Evolutionary conservation across 1,140 invertebrate species (phyloP).

Genomic region (Globodera rostochiensis): DNA sequence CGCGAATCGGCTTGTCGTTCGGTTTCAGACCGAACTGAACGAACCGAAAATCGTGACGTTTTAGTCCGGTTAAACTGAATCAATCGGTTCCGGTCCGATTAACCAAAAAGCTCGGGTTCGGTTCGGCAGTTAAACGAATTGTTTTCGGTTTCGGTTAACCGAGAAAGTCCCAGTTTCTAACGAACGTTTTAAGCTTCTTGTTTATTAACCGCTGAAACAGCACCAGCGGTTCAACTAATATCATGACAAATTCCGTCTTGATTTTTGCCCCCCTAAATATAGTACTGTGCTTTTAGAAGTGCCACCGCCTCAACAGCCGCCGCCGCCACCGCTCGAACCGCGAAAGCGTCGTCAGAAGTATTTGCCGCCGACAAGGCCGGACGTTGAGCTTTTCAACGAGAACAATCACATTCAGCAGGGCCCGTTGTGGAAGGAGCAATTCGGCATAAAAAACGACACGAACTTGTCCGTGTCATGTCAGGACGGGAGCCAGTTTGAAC

Average conservation of each 20-base stretch:
- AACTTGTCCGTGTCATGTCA: not conserved
- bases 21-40: no score
- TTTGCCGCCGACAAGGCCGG: slow-evolving; percentile 21
- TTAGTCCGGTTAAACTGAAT: no score
- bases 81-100: no score
- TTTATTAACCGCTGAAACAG: no score
- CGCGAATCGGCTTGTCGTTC: no score
- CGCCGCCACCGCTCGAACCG: not conserved
- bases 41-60: no score
- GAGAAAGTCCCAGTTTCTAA: no score
- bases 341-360: slow-evolving; percentile 27
- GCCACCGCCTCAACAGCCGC: not conserved
- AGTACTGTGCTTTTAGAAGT: not conserved
- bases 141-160: no score
- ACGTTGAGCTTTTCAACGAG: slow-evolving; percentile 35
- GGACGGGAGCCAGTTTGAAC: not conserved
- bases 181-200: not conserved
- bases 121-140: no score
- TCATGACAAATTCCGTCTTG: slow-evolving; percentile 5
- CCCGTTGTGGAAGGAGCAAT: slow-evolving; percentile 4
- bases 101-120: no score
- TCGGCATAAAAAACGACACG: not conserved
- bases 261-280: not conserved
- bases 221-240: not conserved
- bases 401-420: slow-evolving; percentile 29